A percentile compares a stretch with the other conserved stretches of the same genome.
Conservation (phyloP, 2,113 vertebrate species). For the Blennius ocellaris region DNA sequence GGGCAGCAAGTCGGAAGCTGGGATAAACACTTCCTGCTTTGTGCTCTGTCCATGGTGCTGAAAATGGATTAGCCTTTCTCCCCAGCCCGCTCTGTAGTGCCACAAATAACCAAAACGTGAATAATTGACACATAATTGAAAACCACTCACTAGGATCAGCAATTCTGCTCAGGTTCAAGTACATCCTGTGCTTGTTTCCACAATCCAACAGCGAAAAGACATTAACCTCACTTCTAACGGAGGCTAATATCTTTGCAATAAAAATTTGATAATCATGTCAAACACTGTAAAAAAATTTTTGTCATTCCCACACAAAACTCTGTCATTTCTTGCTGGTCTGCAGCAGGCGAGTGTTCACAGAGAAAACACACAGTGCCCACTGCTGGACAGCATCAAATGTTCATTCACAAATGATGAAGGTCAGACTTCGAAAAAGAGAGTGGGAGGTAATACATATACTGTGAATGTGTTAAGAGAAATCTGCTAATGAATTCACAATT, state of each 20-base stretch:
- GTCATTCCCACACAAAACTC: conserved; percentile 36
- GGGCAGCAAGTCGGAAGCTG: conserved; percentile 2
- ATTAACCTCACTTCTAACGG: not conserved
- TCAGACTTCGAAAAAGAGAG: conserved; percentile 57
- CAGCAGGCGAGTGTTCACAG: conserved; percentile 50
- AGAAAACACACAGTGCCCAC: conserved; percentile 76
- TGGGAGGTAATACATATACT: conserved; percentile 15
- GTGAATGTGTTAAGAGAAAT: not conserved
- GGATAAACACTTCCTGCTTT: not conserved
- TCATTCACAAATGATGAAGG: conserved; percentile 72
- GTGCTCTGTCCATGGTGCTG: conserved; percentile 75
- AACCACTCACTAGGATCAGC: conserved; percentile 21
- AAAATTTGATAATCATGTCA: no score
- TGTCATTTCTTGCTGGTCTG: conserved; percentile 50
- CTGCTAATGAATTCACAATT: not conserved
- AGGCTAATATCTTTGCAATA: not conserved
- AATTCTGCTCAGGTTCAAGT: not conserved
- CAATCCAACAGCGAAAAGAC: conserved; percentile 6
- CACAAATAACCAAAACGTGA: conserved; percentile 11
- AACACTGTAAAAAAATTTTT: not conserved
- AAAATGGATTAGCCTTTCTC: conserved; percentile 43
- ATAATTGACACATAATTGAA: conserved; percentile 42
- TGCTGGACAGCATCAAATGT: conserved; percentile 68
- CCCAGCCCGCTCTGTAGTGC: conserved; percentile 5
- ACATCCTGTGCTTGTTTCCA: not conserved